A percentile compares a stretch with the other conserved stretches of the same genome.
Conservation (phyloP, 1,140 invertebrate species). For the Ctenoplectra terminalis region DNA sequence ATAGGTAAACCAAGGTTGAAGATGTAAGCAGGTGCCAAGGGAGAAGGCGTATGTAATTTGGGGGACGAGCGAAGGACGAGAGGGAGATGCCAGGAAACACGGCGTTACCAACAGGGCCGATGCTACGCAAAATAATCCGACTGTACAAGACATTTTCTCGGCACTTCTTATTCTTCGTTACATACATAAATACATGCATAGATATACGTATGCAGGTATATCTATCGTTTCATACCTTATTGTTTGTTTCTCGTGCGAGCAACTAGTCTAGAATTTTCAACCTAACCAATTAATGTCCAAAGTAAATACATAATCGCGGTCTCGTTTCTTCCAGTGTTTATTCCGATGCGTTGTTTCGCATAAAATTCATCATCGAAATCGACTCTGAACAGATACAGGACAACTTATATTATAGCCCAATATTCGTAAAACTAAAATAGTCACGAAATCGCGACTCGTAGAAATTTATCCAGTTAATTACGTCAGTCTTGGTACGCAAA, state of each 20-base stretch:
- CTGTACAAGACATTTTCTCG: no score
- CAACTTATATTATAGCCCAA: neutral
- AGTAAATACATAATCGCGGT: no score
- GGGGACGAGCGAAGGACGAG: neutral
- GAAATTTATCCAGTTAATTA: constrained; percentile 9
- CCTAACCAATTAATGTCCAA: no score
- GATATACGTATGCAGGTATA: no score
- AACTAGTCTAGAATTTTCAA: no score
- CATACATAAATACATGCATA: no score
- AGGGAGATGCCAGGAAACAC: no score
- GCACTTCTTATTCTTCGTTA: no score
- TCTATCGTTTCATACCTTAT: neutral
- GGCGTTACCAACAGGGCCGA: neutral
- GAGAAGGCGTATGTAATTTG: neutral
- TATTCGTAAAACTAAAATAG: neutral
- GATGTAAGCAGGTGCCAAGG: neutral
- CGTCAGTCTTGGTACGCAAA: neutral
- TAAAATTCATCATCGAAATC: neutral
- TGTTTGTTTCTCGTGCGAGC: neutral
- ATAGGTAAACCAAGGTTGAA: no score
- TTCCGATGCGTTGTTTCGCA: neutral
- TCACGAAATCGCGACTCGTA: neutral
- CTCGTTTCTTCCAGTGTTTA: no score
- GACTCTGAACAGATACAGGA: neutral
- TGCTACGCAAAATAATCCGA: neutral